A percentile compares a stretch with the other conserved stretches of the same genome.
Evolutionary conservation across 2,113 vertebrate genomes (phyloP).

Genomic region (Motacilla tschutschensis): DNA sequence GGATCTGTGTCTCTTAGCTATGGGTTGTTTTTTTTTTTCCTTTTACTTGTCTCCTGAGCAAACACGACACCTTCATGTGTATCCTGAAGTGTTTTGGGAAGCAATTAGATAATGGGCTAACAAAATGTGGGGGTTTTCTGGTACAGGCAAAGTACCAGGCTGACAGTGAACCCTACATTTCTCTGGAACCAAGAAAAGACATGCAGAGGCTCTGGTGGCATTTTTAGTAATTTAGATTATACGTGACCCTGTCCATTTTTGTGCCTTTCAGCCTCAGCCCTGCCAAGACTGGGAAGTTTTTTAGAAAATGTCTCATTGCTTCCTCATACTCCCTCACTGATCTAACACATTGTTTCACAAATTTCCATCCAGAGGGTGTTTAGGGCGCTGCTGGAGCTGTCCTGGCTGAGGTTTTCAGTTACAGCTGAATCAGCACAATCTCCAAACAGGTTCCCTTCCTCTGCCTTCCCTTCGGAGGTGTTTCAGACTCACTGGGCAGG

Average conservation of each 20-base stretch:
- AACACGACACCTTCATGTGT: neutral
- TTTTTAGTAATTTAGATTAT: constrained; percentile 10
- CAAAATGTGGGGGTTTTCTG: neutral
- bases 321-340: neutral
- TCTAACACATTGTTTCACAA: neutral
- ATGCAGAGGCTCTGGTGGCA: neutral
- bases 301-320: neutral
- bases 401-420: neutral
- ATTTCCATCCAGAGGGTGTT: neutral
- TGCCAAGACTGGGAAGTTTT: neutral
- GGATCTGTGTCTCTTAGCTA: neutral
- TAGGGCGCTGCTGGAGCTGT: neutral
- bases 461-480: neutral
- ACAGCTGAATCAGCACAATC: neutral
- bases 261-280: neutral
- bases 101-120: neutral
- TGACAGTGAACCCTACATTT: neutral
- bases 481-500: neutral
- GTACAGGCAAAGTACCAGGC: neutral
- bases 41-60: neutral
- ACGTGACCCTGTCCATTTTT: neutral
- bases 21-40: neutral
- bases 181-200: neutral
- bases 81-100: constrained; percentile 31
- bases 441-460: neutral